Evolutionary conservation across 37 sponge, comb jelly and placozoan genomes (phyloP), one percentile per base, ranked within the genome.

Genomic region (Ianthella basta): DNA sequence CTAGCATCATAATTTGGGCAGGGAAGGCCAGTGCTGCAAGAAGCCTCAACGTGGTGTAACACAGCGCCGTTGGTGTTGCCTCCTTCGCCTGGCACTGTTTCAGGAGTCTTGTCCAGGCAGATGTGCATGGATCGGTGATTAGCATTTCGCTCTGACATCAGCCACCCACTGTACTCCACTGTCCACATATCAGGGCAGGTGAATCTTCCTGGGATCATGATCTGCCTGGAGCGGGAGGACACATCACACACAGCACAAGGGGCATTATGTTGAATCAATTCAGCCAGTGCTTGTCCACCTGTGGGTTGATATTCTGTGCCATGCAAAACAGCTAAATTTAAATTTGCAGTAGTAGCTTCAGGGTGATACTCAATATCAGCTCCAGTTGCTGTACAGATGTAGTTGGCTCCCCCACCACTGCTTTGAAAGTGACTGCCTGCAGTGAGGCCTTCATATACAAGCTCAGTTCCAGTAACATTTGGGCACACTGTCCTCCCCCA

Each of bases 241-340:
- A 41, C 82, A 72, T 56, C 72, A 39, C 88, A 87, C 59, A 87
- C 82, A 80, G 83, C 88, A 87, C 88, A 87, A 15, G 86, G 86
- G 23, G 82, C 88, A 72, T 81, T 82, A 50, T 82, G 59, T 0
- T 73, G 4, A 29, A 59, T 12, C 63, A 60, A 20, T 41, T 23
- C 66, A 21, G 8, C 1, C 37, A 72, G 30, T 59, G 82, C 73
- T 16, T 39, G 32, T 30, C 32, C n/a, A 50, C 13, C 29, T 32
- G 67, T 66, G 21, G 20, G 0, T 55, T 86, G 67, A 86, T 79
- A 86, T 41, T 86, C 86, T 25, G 55, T 32, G 15, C 86, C 86
- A 79, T 79, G 37, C 33, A 86, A n/a, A 44, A 60, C n/a, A 60
- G 16, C 50, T 19, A 37, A 12, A 14, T 54, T 55, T 23, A 44